Evolutionary conservation across 2,113 vertebrate genomes (phyloP).

Genomic region (Hepsetus odoe): DNA sequence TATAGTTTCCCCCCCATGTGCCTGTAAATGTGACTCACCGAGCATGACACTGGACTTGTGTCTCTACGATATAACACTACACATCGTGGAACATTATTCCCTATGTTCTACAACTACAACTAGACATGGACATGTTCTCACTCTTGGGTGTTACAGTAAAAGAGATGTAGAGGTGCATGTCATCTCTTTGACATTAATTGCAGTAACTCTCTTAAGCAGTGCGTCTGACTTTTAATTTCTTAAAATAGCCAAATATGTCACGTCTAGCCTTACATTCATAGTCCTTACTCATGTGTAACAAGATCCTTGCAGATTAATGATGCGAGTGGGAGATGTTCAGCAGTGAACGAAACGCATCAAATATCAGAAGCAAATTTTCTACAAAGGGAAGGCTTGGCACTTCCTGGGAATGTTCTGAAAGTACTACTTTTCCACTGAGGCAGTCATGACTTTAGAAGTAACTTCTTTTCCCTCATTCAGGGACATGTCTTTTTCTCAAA

Average conservation of each 20-base stretch:
- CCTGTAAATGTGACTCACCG: too few relatives aligned
- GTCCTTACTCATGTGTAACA: constrained; percentile 37
- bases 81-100: not conserved
- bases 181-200: not conserved
- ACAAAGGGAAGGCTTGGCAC: not conserved
- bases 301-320: not conserved
- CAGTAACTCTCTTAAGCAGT: constrained; percentile 8
- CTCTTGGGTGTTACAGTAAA: not conserved
- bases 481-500: constrained; percentile 53
- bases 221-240: constrained; percentile 19
- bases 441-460: constrained; percentile 11
- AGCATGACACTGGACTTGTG: not conserved
- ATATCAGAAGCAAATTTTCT: not conserved
- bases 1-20: not conserved
- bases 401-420: not conserved
- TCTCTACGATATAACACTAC: not conserved
- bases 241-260: constrained; percentile 38
- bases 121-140: not conserved
- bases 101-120: not conserved
- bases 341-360: constrained; percentile 6
- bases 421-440: not conserved
- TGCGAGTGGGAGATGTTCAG: too few relatives aligned
- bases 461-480: constrained; percentile 56
- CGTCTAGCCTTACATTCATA: constrained; percentile 12
- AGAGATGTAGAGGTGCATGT: not conserved